Percentiles rank a stretch among this genome's conserved stretches.
phyloP scores from a whole-genome alignment of 2,113 vertebrate genomes.

The Crotalus horridus region DNA sequence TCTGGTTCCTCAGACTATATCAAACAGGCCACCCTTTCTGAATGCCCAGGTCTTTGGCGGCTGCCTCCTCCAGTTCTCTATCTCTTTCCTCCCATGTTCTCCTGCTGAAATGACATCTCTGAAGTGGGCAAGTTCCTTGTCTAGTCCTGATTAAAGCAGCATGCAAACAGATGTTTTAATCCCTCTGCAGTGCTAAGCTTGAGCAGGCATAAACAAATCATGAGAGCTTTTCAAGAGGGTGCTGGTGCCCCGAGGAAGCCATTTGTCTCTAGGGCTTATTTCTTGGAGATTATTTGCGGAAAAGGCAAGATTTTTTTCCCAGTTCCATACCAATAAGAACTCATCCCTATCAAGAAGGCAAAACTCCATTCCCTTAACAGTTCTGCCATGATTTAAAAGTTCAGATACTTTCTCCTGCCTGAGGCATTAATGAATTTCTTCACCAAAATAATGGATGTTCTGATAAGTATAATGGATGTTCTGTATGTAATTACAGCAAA shows the following conservation, averaged over 20 bases:
- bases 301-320: conserved; percentile 43
- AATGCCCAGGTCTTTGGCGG: conserved; percentile 1
- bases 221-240: conserved; percentile 58
- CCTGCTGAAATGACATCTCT: conserved; percentile 15
- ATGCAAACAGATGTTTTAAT: conserved; percentile 38
- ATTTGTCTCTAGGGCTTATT: conserved; percentile 58
- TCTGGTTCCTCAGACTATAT: not conserved
- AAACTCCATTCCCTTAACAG: not conserved
- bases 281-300: conserved; percentile 60
- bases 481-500: not conserved
- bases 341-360: conserved; percentile 41
- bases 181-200: conserved; percentile 42
- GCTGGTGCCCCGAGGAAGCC: conserved; percentile 52
- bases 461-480: not conserved
- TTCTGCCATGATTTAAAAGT: not conserved
- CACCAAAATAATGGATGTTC: not conserved
- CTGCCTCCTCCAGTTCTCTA: not conserved
- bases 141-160: conserved; percentile 7
- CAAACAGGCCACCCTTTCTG: conserved; percentile 4
- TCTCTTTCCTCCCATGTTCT: conserved; percentile 14
- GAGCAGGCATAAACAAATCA: conserved; percentile 51
- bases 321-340: conserved; percentile 33
- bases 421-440: not conserved
- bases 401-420: not conserved
- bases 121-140: conserved; percentile 38